These are phyloP conservation scores for Himalopsyche japonica DNA, from an alignment of 2,888 invertebrate genomes.

Conservation along the genomic window DNA sequence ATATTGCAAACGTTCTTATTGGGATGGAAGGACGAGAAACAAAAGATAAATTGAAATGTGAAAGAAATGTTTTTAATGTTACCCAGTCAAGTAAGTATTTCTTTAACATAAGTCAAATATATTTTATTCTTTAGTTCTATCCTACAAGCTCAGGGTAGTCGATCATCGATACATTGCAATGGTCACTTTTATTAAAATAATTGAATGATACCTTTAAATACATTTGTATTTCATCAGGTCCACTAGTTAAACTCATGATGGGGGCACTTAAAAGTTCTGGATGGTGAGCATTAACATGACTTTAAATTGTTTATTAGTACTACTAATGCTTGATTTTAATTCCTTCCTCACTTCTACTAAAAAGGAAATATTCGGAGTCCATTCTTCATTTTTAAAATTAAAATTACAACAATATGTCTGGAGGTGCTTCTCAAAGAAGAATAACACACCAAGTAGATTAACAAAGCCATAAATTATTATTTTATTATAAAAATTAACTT, in stretches of 20 bases:
- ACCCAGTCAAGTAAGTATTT: conserved; percentile 67
- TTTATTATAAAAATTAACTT: too few relatives aligned
- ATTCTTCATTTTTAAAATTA: too few relatives aligned
- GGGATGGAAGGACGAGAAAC: conserved; percentile 71
- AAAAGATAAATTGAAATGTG: conserved; percentile 76
- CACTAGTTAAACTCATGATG: conserved; percentile 83
- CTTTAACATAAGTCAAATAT: not conserved
- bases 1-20: conserved; percentile 60
- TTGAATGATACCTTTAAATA: not conserved
- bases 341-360: too few relatives aligned
- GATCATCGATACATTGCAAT: too few relatives aligned
- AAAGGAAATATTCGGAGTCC: too few relatives aligned
- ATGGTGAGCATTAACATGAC: conserved; percentile 61
- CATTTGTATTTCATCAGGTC: conserved; percentile 55
- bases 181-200: too few relatives aligned
- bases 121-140: not conserved
- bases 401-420: too few relatives aligned
- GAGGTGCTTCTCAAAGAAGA: too few relatives aligned
- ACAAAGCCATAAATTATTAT: too few relatives aligned
- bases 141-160: too few relatives aligned
- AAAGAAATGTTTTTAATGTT: conserved; percentile 76
- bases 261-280: conserved; percentile 79
- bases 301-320: not conserved
- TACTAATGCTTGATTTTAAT: too few relatives aligned
- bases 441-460: too few relatives aligned